A percentile compares a stretch with the other conserved stretches of the same genome.
Evolutionary conservation across 2,113 vertebrate genomes (phyloP).

Genomic region (Panthera leo): DNA sequence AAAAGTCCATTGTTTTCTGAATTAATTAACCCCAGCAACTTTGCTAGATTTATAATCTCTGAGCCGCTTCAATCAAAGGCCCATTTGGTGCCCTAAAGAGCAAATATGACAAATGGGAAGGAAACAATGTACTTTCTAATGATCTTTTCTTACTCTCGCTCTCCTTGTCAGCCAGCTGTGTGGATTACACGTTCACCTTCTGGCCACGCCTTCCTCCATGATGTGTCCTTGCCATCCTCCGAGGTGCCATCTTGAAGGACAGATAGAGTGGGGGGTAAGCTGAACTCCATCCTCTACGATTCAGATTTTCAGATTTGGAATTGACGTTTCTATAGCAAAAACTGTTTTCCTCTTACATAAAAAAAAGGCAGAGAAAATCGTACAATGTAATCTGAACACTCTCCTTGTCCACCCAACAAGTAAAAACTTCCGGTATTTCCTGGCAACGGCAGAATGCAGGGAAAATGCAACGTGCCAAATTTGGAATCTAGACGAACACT

Average conservation of each 20-base stretch:
- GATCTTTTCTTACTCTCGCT: not conserved
- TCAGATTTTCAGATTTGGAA: not conserved
- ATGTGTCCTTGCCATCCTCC: not conserved
- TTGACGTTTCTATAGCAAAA: not conserved
- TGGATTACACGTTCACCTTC: not conserved
- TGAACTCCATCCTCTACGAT: not conserved
- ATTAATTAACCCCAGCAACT: not conserved
- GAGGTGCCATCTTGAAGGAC: not conserved
- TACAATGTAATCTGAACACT: slow-evolving; percentile 9
- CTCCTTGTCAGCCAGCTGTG: not conserved
- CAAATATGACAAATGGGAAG: not conserved
- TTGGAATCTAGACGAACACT: not conserved
- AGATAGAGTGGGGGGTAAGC: not conserved
- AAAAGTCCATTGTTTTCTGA: not conserved
- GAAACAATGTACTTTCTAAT: not conserved
- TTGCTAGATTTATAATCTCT: not conserved
- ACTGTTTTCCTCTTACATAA: not conserved
- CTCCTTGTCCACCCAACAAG: not conserved
- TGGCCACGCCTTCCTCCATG: not conserved
- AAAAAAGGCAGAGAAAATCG: not conserved
- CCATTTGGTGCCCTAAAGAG: not conserved
- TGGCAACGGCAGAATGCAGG: not conserved
- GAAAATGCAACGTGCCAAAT: not conserved
- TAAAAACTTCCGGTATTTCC: not conserved
- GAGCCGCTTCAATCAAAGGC: not conserved